Evolutionary conservation across 2,797 vertebrate species (phyloP), one percentile per base, ranked within the genome.

Genomic region (Discoglossus pictus): DNA sequence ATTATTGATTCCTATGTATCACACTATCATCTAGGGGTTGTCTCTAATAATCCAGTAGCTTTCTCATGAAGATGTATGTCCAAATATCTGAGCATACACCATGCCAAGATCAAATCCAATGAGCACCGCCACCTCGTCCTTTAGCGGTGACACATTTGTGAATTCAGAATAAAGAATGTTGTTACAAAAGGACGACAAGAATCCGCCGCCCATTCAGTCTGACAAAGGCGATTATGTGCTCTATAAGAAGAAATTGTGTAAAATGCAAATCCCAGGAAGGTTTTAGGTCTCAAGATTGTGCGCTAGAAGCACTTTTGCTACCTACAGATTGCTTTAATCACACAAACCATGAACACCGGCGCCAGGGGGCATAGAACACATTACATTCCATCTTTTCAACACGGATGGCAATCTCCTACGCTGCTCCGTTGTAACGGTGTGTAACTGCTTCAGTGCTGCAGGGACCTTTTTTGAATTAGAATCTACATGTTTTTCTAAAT

Each of bases 251-350:
- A 68, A 67, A 47, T 60, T 68, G 60, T 73, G 46, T 73, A 68
- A 73, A 73, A 73, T 64, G 65, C 66, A 68, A 68, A 73, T 68
- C 66, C 65, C 61, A 68, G 61, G 66, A 68, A 68, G 31, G 40
- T 60, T 61, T 68, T 46, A 68, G 52, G 65, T 68, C 72, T 68
- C 35, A 35, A 71, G 68, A 58, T 71, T 63, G 65, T 62, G 35
- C 51, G 39, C 64, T 73, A 63, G 39, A 60, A 55, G 65, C 46
- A 64, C 60, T 68, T 68, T 64, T 68, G 72, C 47, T 61, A 53
- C 66, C 60, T 65, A 7, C 58, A 72, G 46, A 72, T 58, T 72
- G 74, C 20, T 58, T 73, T 68, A 74, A 44, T 54, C 50, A 47
- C 59, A 47, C 12, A 58, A 71, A 24, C 17, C 61, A 48, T 76